Evolutionary conservation across 2,797 vertebrate species (phyloP), one percentile per base, ranked within the genome.

Genomic region (Scleropages formosus): DNA sequence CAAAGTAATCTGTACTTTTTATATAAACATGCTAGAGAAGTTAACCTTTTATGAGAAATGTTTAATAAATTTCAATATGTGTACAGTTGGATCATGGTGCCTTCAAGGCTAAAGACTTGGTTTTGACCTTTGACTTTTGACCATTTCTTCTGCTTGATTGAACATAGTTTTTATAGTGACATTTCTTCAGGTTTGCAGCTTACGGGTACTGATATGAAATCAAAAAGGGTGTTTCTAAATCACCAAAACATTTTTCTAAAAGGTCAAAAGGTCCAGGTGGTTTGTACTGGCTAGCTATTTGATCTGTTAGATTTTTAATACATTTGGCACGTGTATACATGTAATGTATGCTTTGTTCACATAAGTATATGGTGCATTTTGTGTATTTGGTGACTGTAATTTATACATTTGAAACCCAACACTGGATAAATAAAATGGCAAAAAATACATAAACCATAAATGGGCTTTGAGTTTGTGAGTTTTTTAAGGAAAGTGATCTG

Each of bases 41-140:
- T 24, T 59, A 65, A 58, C 27, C 20, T 44, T 66, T 46, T 59
- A 51, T 16, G 12, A 56, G 18, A 49, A 44, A 18, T 46, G 74
- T 67, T 65, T 27, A 66, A 58, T 56, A 51, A 66, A 63, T 58
- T 75, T 46, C 56, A 60, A 49, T 53, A 13, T 70, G 51, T 56
- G 15, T 71, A 31, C 49, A 56, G 8, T n/a, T 24, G 27, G 26
- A 51, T 11, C 47, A 22, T 47, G 24, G 13, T 53, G 31, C 24
- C 18, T 56, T 26, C 15, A 4, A 27, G 16, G 47, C 18, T n/a
- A n/a, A n/a, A n/a, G n/a, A n/a, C 22, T 70, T 3, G 15, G 27
- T 7, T 10, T n/a, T 56, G 49, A 49, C 56, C n/a, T 7, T 27
- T 4, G 0, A 4, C 22, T 47, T n/a, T n/a, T 58, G 31, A 18